Evolutionary conservation across 2,797 vertebrate species (phyloP).

Genomic region (Alectoris magna): DNA sequence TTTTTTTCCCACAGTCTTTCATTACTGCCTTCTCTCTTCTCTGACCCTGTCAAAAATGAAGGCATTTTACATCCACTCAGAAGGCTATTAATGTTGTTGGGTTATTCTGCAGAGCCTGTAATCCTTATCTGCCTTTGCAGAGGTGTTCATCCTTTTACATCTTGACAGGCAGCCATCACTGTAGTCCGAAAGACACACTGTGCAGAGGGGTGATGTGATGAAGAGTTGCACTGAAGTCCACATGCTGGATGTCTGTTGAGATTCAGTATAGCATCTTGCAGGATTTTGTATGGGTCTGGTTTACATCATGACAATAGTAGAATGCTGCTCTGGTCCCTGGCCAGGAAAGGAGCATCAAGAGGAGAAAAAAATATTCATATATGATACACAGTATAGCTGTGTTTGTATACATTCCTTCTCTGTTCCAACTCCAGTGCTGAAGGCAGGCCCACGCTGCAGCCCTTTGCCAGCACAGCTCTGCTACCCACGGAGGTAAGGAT

Average conservation of each 20-base stretch:
- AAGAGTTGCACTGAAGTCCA: not conserved
- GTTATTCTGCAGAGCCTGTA: not conserved
- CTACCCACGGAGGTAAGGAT: fast-evolving
- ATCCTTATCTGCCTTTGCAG: not conserved
- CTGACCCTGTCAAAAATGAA: not conserved
- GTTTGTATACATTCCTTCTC: not conserved
- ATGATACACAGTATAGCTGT: not conserved
- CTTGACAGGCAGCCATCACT: fast-evolving
- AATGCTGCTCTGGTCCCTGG: not conserved
- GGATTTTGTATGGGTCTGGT: not conserved
- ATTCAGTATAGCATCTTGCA: fast-evolving
- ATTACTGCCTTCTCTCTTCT: not conserved
- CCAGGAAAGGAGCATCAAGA: not conserved
- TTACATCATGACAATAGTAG: not conserved
- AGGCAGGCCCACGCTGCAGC: not conserved
- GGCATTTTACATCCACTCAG: not conserved
- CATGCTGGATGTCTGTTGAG: fast-evolving
- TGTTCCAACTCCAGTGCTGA: not conserved
- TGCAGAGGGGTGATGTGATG: not conserved
- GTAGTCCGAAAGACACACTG: no score
- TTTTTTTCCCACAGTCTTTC: not conserved
- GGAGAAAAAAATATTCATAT: not conserved
- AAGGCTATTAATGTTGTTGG: not conserved
- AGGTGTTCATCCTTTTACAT: not conserved
- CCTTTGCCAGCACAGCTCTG: not conserved